Percentiles rank a stretch among this genome's conserved stretches.
Conservation (phyloP, 2,888 invertebrate species). For the Diabrotica balteata region DNA sequence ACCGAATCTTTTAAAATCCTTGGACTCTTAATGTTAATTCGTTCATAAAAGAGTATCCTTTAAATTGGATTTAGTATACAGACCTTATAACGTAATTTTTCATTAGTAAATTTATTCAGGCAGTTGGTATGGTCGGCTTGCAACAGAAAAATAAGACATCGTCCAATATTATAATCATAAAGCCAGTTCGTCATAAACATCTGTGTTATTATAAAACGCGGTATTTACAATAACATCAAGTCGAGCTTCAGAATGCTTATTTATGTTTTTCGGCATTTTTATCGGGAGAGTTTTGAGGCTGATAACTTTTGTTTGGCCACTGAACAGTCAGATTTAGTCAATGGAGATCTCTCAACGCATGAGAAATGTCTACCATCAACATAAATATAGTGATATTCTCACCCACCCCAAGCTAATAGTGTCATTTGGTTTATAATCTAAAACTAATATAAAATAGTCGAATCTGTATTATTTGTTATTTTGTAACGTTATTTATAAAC, state of each 20-base stretch:
- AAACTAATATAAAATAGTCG: neutral
- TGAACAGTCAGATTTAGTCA: slow-evolving; percentile 39
- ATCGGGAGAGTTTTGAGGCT: slow-evolving; percentile 47
- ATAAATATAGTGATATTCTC: slow-evolving; percentile 38
- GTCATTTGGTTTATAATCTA: slow-evolving; percentile 22
- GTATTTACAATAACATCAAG: slow-evolving; percentile 47
- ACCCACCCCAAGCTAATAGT: slow-evolving; percentile 22
- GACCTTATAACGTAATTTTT: slow-evolving; percentile 17
- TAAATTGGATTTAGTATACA: slow-evolving; percentile 10
- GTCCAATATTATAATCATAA: slow-evolving; percentile 41
- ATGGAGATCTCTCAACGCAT: slow-evolving; percentile 39
- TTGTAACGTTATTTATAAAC: too few species aligned
- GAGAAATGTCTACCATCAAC: slow-evolving; percentile 37
- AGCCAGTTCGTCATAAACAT: slow-evolving; percentile 44
- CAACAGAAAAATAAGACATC: slow-evolving; percentile 35
- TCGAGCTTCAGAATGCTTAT: slow-evolving; percentile 43
- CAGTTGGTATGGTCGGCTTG: slow-evolving; percentile 20
- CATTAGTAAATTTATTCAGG: slow-evolving; percentile 17
- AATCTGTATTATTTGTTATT: too few species aligned
- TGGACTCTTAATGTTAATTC: neutral
- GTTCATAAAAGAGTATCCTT: neutral
- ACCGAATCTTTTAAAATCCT: neutral
- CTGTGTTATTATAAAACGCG: slow-evolving; percentile 47
- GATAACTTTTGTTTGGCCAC: slow-evolving; percentile 41
- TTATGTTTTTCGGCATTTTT: slow-evolving; percentile 53